phyloP scores from a whole-genome alignment of 2,797 vertebrate genomes.

The Myotis planiceps region DNA sequence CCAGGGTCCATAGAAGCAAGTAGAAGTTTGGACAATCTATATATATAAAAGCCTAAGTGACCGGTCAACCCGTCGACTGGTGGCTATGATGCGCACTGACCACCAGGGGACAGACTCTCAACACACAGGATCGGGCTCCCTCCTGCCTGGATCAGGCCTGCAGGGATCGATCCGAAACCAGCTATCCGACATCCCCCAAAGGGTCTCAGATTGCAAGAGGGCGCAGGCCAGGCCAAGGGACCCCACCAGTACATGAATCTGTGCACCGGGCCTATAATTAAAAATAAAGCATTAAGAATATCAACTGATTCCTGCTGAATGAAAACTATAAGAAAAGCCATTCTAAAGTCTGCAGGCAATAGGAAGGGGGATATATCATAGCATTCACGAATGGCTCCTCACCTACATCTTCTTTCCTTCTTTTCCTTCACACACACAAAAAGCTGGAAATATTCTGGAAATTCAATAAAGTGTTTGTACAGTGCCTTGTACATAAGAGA shows the following conservation, averaged over 20 bases:
- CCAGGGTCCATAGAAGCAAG: neutral
- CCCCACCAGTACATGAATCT: too few species aligned
- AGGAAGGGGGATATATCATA: neutral
- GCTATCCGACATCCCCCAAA: too few species aligned
- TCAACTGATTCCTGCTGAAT: neutral
- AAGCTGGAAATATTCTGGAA: neutral
- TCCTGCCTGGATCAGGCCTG: too few species aligned
- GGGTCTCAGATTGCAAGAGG: too few species aligned
- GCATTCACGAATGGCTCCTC: neutral
- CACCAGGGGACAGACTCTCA: too few species aligned
- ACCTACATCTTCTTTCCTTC: neutral
- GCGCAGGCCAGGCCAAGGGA: too few species aligned
- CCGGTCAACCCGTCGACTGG: accelerated
- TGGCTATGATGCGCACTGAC: too few species aligned
- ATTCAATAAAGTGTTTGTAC: neutral
- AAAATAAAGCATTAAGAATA: constrained; percentile 15
- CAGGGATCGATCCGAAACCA: accelerated
- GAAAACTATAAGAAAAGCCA: neutral
- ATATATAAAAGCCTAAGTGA: too few species aligned
- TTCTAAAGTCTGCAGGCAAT: neutral
- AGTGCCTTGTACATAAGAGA: neutral
- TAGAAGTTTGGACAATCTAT: neutral
- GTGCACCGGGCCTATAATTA: neutral
- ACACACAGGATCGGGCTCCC: too few species aligned
- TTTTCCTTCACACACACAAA: neutral